phyloP scores from a whole-genome alignment of 2,888 invertebrate species.

The Onthophagus sagittarius region DNA sequence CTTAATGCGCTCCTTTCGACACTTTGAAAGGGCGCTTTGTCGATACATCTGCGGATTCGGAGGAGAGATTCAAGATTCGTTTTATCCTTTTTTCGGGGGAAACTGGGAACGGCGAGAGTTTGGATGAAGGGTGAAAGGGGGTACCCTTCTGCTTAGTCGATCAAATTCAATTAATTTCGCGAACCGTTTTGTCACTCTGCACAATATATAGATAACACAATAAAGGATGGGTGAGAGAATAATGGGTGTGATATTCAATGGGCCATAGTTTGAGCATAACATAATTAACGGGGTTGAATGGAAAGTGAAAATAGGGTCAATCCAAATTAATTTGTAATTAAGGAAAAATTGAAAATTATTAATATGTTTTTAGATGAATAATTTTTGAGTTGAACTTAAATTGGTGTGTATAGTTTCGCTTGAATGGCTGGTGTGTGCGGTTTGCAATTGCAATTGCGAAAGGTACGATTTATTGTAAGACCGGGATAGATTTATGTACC shows the following conservation, averaged over 20 bases:
- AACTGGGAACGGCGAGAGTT: neutral
- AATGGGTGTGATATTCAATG: neutral
- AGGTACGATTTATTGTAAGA: slow-evolving; percentile 9
- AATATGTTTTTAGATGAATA: neutral
- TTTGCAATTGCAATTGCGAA: slow-evolving; percentile 1
- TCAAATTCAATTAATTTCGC: neutral
- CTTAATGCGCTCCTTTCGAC: neutral
- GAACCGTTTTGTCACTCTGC: neutral
- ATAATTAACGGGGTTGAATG: neutral
- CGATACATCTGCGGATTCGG: neutral
- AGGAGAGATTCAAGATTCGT: too few relatives aligned
- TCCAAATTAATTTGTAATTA: too few relatives aligned
- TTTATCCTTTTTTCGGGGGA: neutral
- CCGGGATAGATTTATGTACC: slow-evolving; percentile 15
- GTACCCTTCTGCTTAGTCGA: neutral
- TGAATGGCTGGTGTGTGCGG: neutral
- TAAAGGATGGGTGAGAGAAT: neutral
- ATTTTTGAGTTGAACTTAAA: neutral
- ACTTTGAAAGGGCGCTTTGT: neutral
- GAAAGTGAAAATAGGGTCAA: neutral
- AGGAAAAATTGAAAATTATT: too few relatives aligned
- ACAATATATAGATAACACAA: neutral
- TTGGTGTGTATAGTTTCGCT: neutral
- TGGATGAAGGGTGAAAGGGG: neutral
- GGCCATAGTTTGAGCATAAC: neutral